phyloP scores from a whole-genome alignment of 1,140 invertebrate genomes.

The Drosophila subobscura region DNA sequence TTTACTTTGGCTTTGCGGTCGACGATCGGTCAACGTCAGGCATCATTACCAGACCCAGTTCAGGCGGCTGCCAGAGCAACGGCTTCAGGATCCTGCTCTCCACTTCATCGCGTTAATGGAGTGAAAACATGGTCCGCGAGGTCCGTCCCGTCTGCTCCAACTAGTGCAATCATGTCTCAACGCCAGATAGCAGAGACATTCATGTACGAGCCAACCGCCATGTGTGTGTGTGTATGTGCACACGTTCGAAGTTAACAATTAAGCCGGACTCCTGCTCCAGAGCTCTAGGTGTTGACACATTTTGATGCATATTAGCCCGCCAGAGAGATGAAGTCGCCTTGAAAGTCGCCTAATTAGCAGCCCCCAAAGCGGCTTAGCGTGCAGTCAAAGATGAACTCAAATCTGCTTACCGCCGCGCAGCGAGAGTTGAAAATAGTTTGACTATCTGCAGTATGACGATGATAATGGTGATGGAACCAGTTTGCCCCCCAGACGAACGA shows the following conservation, averaged over 20 bases:
- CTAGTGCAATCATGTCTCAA: too few species aligned
- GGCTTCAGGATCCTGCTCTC: slow-evolving; percentile 43
- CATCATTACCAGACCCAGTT: slow-evolving; percentile 63
- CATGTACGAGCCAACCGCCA: too few species aligned
- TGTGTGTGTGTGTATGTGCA: too few species aligned
- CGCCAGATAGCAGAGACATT: slow-evolving; percentile 12
- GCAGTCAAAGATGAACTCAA: slow-evolving; percentile 63
- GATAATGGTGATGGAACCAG: slow-evolving; percentile 49
- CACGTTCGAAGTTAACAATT: slow-evolving; percentile 63
- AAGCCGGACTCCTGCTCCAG: slow-evolving; percentile 45
- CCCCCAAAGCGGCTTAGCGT: slow-evolving; percentile 72
- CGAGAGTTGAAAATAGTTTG: slow-evolving; percentile 7
- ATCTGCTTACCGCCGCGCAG: slow-evolving; percentile 56
- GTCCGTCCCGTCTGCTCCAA: slow-evolving; percentile 6
- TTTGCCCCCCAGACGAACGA: slow-evolving; percentile 8
- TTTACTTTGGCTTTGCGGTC: slow-evolving; percentile 63
- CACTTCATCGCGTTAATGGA: slow-evolving; percentile 64
- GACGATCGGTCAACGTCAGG: slow-evolving; percentile 81
- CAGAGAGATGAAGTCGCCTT: slow-evolving; percentile 30
- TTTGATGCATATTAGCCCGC: slow-evolving; percentile 75
- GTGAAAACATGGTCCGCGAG: slow-evolving; percentile 60
- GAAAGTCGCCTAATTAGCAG: slow-evolving; percentile 76
- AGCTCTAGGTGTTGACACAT: slow-evolving; percentile 76
- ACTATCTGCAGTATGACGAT: slow-evolving; percentile 3
- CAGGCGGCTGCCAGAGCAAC: slow-evolving; percentile 17